phyloP scores from a whole-genome alignment of 2,797 vertebrate species.

The Merluccius polli region DNA sequence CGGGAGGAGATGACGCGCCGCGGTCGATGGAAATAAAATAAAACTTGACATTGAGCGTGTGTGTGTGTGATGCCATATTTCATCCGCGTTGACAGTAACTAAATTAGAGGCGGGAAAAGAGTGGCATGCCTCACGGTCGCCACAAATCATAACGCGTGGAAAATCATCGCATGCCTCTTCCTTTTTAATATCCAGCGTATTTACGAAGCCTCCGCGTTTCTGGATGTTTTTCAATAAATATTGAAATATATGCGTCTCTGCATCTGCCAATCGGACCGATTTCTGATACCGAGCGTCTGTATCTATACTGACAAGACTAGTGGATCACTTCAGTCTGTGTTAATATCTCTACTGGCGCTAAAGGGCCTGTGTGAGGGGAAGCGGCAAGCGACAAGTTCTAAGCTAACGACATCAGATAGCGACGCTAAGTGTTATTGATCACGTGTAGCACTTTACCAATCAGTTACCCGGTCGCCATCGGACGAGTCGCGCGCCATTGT shows the following conservation, averaged over 20 bases:
- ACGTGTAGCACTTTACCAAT: background rate
- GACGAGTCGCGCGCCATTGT: background rate
- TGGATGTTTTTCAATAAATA: background rate
- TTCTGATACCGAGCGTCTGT: background rate
- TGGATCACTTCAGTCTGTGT: background rate
- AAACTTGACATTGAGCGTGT: background rate
- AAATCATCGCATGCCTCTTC: background rate
- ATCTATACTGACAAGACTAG: background rate
- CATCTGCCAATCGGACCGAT: too few relatives aligned
- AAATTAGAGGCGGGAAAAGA: background rate
- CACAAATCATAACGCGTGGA: background rate
- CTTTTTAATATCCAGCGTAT: background rate
- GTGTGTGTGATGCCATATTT: background rate
- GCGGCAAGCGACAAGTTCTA: slow-evolving; percentile 24
- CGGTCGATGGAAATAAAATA: background rate
- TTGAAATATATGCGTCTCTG: background rate
- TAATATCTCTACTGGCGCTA: background rate
- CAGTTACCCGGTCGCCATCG: background rate
- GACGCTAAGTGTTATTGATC: slow-evolving; percentile 65
- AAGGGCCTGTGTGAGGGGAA: background rate
- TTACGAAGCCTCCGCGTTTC: background rate
- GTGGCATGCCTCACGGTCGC: background rate
- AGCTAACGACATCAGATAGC: slow-evolving; percentile 31
- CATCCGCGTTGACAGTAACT: background rate
- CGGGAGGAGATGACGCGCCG: background rate